Evolutionary conservation across 2,113 vertebrate genomes (phyloP).

Genomic region (Empidonax alnorum): DNA sequence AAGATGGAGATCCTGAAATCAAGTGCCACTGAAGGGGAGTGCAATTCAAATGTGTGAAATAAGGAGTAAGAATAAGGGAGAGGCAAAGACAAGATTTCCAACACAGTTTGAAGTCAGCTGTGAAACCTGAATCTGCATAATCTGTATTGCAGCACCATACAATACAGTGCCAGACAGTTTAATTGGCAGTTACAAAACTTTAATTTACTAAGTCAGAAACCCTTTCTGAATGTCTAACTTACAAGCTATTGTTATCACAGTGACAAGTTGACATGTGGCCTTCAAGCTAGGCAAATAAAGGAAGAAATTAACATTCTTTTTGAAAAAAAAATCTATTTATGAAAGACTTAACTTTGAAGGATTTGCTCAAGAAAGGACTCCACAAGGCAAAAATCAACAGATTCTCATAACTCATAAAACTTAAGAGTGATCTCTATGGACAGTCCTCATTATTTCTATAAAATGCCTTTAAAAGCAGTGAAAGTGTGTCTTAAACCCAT

Average conservation of each 20-base stretch:
- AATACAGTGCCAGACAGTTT: background rate
- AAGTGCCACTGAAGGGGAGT: background rate
- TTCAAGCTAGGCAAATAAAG: background rate
- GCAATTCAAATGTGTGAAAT: background rate
- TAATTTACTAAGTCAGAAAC: constrained; percentile 27
- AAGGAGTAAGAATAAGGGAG: background rate
- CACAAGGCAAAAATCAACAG: background rate
- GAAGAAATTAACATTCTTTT: background rate
- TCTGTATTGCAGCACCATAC: background rate
- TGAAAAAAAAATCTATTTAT: background rate
- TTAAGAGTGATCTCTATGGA: background rate
- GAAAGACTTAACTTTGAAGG: background rate
- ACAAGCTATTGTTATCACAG: background rate
- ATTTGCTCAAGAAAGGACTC: background rate
- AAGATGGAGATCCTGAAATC: background rate
- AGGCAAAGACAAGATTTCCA: background rate
- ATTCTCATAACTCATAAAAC: background rate
- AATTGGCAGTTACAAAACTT: constrained; percentile 23
- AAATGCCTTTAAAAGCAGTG: background rate
- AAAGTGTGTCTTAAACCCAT: background rate
- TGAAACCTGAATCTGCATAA: background rate
- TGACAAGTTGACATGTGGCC: background rate
- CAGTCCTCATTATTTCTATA: background rate
- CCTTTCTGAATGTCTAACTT: background rate
- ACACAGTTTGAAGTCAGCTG: background rate